Percentiles rank a stretch among this genome's conserved stretches.
phyloP scores from a whole-genome alignment of 1,140 invertebrate species.

The Drosophila nikananu region DNA sequence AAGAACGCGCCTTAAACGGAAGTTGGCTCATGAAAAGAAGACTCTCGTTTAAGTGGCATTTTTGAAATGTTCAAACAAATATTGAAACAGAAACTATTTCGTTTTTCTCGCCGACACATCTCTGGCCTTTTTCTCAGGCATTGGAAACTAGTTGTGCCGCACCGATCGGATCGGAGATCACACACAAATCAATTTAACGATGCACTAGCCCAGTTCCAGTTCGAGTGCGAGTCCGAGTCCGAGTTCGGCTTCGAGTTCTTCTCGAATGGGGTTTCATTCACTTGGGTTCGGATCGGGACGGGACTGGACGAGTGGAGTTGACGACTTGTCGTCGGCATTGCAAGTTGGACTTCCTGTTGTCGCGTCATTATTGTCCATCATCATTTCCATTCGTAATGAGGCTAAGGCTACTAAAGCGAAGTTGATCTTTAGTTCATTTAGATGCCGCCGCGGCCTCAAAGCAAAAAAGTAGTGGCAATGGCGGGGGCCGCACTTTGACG shows the following conservation, averaged over 20 bases:
- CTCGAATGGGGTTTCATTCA: conserved; percentile 50
- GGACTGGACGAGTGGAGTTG: conserved; percentile 30
- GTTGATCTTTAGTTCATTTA: conserved; percentile 81
- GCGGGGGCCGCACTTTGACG: conserved; percentile 49
- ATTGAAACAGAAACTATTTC: conserved; percentile 67
- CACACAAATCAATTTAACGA: conserved; percentile 84
- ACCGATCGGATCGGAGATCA: conserved; percentile 44
- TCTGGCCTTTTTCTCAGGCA: conserved; percentile 72
- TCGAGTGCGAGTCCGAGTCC: conserved; percentile 38
- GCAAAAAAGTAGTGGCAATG: conserved; percentile 26
- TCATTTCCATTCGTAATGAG: conserved; percentile 84
- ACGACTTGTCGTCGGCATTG: conserved; percentile 51
- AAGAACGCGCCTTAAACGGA: conserved; percentile 69
- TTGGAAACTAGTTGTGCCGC: conserved; percentile 65
- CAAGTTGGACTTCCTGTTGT: conserved; percentile 79
- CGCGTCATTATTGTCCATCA: conserved; percentile 84
- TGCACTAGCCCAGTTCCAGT: conserved; percentile 77
- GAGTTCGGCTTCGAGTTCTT: conserved; percentile 22
- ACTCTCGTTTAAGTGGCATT: conserved; percentile 66
- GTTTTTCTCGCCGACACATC: conserved; percentile 33
- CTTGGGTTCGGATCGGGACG: conserved; percentile 34
- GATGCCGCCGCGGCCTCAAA: conserved; percentile 68
- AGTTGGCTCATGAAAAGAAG: conserved; percentile 47
- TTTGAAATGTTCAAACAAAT: conserved; percentile 61
- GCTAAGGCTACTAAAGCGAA: conserved; percentile 79